Percentiles rank a stretch among this genome's conserved stretches.
Evolutionary conservation across 2,797 vertebrate species (phyloP).

Genomic region (Enteromius anoplus): DNA sequence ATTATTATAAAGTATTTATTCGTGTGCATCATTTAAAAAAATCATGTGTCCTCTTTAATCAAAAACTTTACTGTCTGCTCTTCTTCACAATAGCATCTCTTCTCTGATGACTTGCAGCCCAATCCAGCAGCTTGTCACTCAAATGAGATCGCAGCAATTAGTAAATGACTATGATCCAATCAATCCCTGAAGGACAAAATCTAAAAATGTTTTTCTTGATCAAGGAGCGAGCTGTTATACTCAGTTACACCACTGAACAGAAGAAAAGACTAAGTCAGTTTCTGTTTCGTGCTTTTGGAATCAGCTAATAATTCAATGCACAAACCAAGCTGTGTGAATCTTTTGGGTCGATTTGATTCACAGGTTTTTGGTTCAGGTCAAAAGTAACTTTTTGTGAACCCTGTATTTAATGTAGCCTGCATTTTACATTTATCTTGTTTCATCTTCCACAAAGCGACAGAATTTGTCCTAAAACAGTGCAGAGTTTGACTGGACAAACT

Average conservation of each 20-base stretch:
- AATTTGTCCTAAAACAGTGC: not conserved
- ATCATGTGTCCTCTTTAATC: not conserved
- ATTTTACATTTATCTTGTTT: not conserved
- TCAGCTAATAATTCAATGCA: not conserved
- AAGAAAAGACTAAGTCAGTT: not conserved
- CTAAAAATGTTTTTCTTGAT: not conserved
- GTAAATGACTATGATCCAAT: not conserved
- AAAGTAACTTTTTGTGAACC: not conserved
- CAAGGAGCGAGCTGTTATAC: not conserved
- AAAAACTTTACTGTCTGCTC: not conserved
- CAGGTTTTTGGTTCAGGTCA: not conserved
- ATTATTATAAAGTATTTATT: not conserved
- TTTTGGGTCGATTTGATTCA: not conserved
- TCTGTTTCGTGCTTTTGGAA: not conserved
- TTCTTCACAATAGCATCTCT: not conserved
- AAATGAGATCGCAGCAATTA: not conserved
- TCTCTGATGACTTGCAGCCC: not conserved
- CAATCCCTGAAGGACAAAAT: not conserved
- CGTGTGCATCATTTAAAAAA: not conserved
- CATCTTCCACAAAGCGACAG: not conserved
- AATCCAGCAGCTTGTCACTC: not conserved
- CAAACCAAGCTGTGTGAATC: not conserved
- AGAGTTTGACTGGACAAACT: conserved; percentile 7
- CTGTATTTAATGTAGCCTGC: not conserved
- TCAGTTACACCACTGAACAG: not conserved